A percentile compares a stretch with the other conserved stretches of the same genome.
Evolutionary conservation across 1,140 invertebrate species (phyloP).

Genomic region (Dryas iulia): DNA sequence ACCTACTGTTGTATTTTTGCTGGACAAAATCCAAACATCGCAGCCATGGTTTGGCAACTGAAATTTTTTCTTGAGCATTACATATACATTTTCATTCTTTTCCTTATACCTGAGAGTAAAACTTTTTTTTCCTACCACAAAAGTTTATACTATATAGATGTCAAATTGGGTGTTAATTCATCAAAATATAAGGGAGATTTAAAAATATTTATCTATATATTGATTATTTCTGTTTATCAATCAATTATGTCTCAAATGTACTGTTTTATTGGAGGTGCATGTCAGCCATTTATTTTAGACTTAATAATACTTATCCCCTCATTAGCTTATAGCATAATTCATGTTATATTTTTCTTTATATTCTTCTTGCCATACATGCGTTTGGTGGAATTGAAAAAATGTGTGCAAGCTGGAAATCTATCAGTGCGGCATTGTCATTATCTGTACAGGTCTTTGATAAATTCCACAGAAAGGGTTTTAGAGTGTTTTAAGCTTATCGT

Average conservation of each 20-base stretch:
- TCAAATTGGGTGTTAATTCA: neutral
- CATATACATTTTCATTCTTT: neutral
- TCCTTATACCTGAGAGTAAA: neutral
- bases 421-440: neutral
- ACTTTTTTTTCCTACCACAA: neutral
- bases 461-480: neutral
- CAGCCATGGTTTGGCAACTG: neutral
- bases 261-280: neutral
- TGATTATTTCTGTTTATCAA: neutral
- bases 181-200: neutral
- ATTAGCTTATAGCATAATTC: neutral
- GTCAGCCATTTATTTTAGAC: neutral
- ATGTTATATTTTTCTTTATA: constrained; percentile 4
- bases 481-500: neutral
- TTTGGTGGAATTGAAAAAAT: constrained; percentile 4
- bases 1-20: neutral
- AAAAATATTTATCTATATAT: neutral
- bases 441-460: neutral
- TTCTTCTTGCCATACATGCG: constrained; percentile 1
- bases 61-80: neutral
- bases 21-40: neutral
- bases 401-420: neutral
- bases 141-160: neutral
- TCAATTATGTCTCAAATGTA: neutral
- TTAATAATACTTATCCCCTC: neutral